Evolutionary conservation across 2,888 invertebrate species (phyloP), one percentile per base, ranked within the genome.

Genomic region (Dione juno): DNA sequence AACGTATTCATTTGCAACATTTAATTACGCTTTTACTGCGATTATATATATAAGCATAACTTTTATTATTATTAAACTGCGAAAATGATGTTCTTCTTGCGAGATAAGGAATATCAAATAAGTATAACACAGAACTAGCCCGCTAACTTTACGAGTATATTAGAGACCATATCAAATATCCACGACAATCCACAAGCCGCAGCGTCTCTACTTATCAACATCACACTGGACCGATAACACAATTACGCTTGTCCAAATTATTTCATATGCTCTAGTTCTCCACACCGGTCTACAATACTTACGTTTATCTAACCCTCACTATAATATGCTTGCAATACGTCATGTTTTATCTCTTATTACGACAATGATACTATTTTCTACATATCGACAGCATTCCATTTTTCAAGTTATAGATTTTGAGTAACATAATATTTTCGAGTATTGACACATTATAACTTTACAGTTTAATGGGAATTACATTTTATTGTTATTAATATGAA

Each of bases 211-310:
- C 64, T 67, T 73, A 70, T 73, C 68, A 67, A 43, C 50, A 68
- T 58, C 54, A 45, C n/a, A 63, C n/a, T 21, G 28, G 21, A 48
- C 9, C 66, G 73, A 73, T 73, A 73, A 70, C 65, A 54, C 68
- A 69, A 54, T 70, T 52, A 66, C 28, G 67, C 61, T 59, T 57
- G 57, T 65, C 66, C 66, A 50, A 57, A 66, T 69, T 61, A 63
- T 61, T 57, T 59, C 65, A 54, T 65, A 66, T 67, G 70, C 63
- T 68, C 70, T 52, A 73, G 45, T 70, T 70, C 67, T 68, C 41
- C 48, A 28, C 53, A 40, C 19, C 48, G 53, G n/a, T 37, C 57
- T n/a, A 37, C 54, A 54, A 37, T 37, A 63, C 54, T 3, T 11
- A 41, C 35, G 28, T 57, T 69, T 57, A 69, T 69, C 54, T 57